Conservation (phyloP, 2,113 vertebrate species). For the Syngnathus floridae region DNA sequence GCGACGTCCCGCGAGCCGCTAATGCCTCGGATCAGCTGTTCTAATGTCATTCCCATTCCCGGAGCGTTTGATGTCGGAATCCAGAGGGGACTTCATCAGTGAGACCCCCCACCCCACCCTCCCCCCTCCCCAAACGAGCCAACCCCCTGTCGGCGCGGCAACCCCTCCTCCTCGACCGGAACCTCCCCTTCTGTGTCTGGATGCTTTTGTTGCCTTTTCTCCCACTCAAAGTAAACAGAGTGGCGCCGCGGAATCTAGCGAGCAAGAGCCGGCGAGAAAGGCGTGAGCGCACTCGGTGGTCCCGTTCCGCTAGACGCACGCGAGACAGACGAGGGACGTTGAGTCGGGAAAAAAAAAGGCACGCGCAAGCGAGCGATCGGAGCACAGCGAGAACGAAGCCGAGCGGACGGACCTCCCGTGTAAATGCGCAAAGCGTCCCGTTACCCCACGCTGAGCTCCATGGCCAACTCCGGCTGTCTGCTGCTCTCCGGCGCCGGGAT, state of each 20-base stretch:
- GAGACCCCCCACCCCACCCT: constrained; percentile 10
- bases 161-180: constrained; percentile 50
- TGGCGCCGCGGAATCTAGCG: constrained; percentile 36
- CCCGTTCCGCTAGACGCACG: constrained; percentile 47
- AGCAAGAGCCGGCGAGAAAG: constrained; percentile 19
- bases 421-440: constrained; percentile 68
- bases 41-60: constrained; percentile 76
- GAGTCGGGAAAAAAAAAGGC: constrained; percentile 32
- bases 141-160: constrained; percentile 47
- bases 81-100: constrained; percentile 55
- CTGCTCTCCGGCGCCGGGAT: constrained; percentile 90
- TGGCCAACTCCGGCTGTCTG: constrained; percentile 97
- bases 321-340: constrained; percentile 23
- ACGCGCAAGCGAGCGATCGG: constrained; percentile 22
- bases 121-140: constrained; percentile 51
- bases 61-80: constrained; percentile 66
- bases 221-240: constrained; percentile 79
- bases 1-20: constrained; percentile 69
- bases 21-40: constrained; percentile 79
- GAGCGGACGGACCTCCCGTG: constrained; percentile 63
- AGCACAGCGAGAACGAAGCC: constrained; percentile 7
- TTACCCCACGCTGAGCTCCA: constrained; percentile 89
- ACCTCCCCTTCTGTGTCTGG: constrained; percentile 71
- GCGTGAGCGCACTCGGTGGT: constrained; percentile 45
- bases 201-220: constrained; percentile 80